Evolutionary conservation across 1,140 invertebrate genomes (phyloP).

Genomic region (Cydia splendana): DNA sequence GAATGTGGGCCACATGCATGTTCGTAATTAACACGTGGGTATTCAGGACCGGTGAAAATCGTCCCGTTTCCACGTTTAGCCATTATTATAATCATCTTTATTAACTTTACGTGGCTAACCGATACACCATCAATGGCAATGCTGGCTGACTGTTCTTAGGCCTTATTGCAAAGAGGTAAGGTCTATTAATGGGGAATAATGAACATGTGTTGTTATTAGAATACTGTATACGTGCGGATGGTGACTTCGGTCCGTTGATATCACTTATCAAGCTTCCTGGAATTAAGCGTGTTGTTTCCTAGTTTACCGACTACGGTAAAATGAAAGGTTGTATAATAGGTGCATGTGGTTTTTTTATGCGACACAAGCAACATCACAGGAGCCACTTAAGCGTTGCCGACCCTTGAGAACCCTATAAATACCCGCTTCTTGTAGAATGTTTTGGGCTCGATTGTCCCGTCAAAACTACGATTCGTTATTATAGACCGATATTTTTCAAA

Average conservation of each 20-base stretch:
- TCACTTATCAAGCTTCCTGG: neutral
- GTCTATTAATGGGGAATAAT: neutral
- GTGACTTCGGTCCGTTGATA: neutral
- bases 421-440: no score
- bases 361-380: no score
- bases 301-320: neutral
- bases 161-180: neutral
- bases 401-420: no score
- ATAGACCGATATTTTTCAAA: no score
- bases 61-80: neutral
- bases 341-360: no score
- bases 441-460: no score
- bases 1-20: neutral
- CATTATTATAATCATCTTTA: neutral
- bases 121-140: neutral
- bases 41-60: neutral
- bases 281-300: neutral
- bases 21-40: neutral
- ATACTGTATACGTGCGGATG: neutral
- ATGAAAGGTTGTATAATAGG: no score
- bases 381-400: no score
- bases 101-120: neutral
- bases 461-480: no score
- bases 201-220: neutral
- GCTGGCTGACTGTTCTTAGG: neutral